Conservation (phyloP, 2,888 invertebrate genomes). For the Rhimphoctona megacephalus region DNA sequence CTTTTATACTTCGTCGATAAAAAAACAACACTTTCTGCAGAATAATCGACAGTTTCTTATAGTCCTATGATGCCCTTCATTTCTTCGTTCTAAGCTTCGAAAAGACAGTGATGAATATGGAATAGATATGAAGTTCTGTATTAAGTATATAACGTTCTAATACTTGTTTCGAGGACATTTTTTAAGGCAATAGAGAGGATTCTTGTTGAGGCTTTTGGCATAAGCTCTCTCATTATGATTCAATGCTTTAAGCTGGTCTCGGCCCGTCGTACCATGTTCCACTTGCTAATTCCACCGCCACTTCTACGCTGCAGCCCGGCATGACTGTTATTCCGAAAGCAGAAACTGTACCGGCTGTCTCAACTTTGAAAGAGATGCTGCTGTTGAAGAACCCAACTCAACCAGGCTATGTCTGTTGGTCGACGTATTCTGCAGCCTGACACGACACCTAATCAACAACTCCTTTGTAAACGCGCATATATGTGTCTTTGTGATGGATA, state of each 20-base stretch:
- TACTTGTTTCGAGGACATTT: constrained; percentile 79
- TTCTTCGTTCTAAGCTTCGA: constrained; percentile 73
- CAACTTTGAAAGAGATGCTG: constrained; percentile 49
- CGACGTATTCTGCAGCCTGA: constrained; percentile 26
- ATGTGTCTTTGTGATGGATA: constrained; percentile 52
- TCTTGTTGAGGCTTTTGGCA: constrained; percentile 78
- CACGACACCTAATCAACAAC: constrained; percentile 48
- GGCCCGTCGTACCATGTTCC: constrained; percentile 71
- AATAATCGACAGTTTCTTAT: constrained; percentile 34
- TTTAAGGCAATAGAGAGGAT: constrained; percentile 75
- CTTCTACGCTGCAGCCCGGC: constrained; percentile 55
- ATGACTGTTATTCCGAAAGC: constrained; percentile 60
- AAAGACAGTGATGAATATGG: constrained; percentile 80
- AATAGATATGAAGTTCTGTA: constrained; percentile 70
- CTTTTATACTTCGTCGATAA: background rate
- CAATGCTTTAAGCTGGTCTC: constrained; percentile 84
- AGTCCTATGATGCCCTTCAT: constrained; percentile 11
- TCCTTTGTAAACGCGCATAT: constrained; percentile 63
- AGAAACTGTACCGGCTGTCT: constrained; percentile 28
- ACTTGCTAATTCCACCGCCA: constrained; percentile 63
- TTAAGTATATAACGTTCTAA: constrained; percentile 74
- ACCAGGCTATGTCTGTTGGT: constrained; percentile 43
- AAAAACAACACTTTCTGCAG: background rate
- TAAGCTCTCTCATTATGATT: constrained; percentile 85
- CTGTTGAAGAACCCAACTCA: constrained; percentile 63